Conservation (phyloP, 2,113 vertebrate genomes). For the Dipodomys stephensi region DNA sequence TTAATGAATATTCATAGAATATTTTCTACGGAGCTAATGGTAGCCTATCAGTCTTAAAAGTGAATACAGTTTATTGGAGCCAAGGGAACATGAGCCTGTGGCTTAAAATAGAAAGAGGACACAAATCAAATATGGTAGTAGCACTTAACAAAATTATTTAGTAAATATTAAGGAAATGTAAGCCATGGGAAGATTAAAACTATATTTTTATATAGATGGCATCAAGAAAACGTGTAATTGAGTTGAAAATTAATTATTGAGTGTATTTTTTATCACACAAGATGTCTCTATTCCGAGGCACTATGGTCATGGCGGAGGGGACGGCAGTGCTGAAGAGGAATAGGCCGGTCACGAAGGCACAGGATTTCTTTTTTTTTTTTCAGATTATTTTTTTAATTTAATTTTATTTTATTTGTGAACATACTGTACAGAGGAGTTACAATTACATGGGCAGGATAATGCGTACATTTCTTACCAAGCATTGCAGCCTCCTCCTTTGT, state of each 20-base stretch:
- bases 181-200: not conserved
- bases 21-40: not conserved
- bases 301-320: slow-evolving; percentile 99
- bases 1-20: not conserved
- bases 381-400: too few species aligned
- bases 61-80: not conserved
- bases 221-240: not conserved
- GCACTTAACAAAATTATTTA: not conserved
- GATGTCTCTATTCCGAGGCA: slow-evolving; percentile 83
- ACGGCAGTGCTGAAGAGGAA: slow-evolving; percentile 97
- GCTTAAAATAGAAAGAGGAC: not conserved
- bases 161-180: not conserved
- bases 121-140: not conserved
- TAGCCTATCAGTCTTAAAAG: not conserved
- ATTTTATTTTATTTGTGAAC: too few species aligned
- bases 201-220: not conserved
- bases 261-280: not conserved
- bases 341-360: slow-evolving; percentile 96
- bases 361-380: too few species aligned
- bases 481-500: too few species aligned
- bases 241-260: not conserved
- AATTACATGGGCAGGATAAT: too few species aligned
- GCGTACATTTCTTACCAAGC: too few species aligned
- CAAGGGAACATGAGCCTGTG: not conserved
- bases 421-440: too few species aligned